Base-by-base conservation (phyloP, 92 coral and sea anemone species). In the Paramuricea clavata region DNA sequence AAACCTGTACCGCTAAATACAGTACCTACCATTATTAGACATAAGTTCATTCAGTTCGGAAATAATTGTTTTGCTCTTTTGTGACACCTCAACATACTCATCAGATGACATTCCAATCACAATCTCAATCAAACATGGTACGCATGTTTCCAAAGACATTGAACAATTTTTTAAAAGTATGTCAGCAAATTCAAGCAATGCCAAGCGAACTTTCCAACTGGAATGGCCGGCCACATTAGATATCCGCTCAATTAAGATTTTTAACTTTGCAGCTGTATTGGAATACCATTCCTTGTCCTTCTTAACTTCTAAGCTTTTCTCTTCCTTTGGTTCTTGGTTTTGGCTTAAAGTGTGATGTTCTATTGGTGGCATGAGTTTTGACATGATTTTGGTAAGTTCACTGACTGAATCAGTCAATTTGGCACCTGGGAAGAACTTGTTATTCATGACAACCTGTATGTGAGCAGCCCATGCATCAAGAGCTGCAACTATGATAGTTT, bases 191-290 rank as follows among this genome's bases (percentile, higher is more conserved):
- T 86, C 81, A 23, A 81, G 91, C 15, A 97, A 28, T 3, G 93
- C 83, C 41, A 97, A 90, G 22, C 93, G 93, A 2, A 97, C 98
- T 85, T 92, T 95, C 99, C 98, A 97, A 89, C 92, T 97, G 7
- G 91, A 41, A 68, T 97, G 92, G 41, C 87, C 77, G 7, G 90
- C 83, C 32, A 88, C 52, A 28, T 74, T 54, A 21, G 82, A 43
- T 32, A 94, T 60, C 70, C 88, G 90, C 43, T 92, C 94, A 56
- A 97, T 59, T 39, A 97, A 78, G 54, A 97, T 78, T 86, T 94
- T 90, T 22, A 97, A 81, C 22, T 97, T 97, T 59, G 83, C 50
- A 61, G 92, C 88, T 21, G 99, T 97, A 49, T 86, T 88, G 11
- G 52, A 57, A 68, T 89, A 91, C 99, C 98, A 97, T 9, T 74